These are phyloP conservation scores for Ormia ochracea DNA, from an alignment of 2,888 invertebrate species.

Conservation along the genomic window DNA sequence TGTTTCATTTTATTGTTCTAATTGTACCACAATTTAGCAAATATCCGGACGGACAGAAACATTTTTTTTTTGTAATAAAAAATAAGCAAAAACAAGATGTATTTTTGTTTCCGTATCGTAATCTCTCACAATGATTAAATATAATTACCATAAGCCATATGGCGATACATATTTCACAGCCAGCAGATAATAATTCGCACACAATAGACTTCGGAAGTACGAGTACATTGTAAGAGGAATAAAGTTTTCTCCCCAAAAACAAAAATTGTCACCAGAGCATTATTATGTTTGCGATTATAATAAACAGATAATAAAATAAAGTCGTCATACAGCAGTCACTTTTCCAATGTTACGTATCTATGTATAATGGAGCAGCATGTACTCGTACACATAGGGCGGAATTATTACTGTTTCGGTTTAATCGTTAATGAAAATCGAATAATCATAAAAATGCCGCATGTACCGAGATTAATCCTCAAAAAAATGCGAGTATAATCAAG, in stretches of 20 bases:
- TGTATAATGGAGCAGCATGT: too few species aligned
- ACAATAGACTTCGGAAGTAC: background rate
- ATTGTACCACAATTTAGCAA: conserved; percentile 32
- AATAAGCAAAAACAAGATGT: background rate
- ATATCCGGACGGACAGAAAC: conserved; percentile 15
- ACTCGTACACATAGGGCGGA: too few species aligned
- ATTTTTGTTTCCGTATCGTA: conserved; percentile 41
- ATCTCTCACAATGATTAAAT: conserved; percentile 53
- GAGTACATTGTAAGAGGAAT: background rate
- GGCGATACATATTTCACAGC: background rate
- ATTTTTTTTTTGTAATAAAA: background rate
- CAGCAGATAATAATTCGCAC: background rate
- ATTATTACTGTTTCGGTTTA: conserved; percentile 6
- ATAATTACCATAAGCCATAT: conserved; percentile 58
- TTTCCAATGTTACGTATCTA: too few species aligned
- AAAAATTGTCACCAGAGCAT: conserved; percentile 4
- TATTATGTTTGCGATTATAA: conserved; percentile 13
- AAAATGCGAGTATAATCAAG: background rate
- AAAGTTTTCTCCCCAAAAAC: background rate
- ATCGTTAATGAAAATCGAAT: background rate
- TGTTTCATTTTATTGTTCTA: conserved; percentile 3
- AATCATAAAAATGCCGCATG: too few species aligned
- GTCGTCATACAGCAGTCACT: background rate
- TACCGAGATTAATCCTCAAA: too few species aligned
- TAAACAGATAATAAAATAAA: conserved; percentile 1